Conservation (phyloP, 2,797 vertebrate species). For the Falco concolor region DNA sequence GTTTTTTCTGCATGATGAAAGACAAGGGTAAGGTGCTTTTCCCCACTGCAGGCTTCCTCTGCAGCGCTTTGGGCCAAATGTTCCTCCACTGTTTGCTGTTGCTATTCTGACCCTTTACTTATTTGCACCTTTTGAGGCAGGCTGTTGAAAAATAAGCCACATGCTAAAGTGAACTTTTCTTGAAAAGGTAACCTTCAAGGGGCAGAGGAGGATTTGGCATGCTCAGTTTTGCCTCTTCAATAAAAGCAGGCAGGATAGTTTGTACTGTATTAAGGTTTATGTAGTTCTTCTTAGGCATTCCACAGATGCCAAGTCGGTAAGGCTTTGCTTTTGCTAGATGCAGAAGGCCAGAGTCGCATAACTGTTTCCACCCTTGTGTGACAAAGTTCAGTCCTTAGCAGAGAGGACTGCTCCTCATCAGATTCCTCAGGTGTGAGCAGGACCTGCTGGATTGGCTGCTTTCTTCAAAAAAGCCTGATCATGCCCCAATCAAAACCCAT, state of each 20-base stretch:
- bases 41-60: neutral
- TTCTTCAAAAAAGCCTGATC: neutral
- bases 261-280: neutral
- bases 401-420: rapidly evolving
- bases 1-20: neutral
- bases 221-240: neutral
- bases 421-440: neutral
- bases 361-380: neutral
- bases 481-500: rapidly evolving
- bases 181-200: neutral
- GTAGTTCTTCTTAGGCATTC: neutral
- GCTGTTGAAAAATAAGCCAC: neutral
- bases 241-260: neutral
- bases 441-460: neutral
- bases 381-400: neutral
- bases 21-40: neutral
- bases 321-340: neutral
- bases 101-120: rapidly evolving
- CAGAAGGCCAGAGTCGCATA: rapidly evolving
- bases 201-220: neutral
- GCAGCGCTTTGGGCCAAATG: neutral
- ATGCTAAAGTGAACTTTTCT: neutral
- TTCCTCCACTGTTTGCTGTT: neutral
- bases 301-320: neutral
- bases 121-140: neutral